phyloP scores from a whole-genome alignment of 2,113 vertebrate genomes.

The Natator depressus region DNA sequence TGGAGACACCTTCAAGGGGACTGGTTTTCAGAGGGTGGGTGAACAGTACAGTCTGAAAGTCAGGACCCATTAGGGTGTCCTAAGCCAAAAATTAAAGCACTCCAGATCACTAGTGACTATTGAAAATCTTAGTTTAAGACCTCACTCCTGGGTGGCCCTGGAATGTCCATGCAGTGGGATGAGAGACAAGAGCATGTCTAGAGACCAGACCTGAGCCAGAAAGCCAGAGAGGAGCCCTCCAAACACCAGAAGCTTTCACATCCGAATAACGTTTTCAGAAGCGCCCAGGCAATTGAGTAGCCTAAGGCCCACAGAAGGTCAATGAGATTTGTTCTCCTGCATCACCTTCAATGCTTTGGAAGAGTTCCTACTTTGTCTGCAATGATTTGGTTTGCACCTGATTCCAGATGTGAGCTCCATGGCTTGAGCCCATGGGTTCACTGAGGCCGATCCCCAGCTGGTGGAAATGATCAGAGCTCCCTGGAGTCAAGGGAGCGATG shows the following conservation, averaged over 20 bases:
- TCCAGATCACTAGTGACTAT: neutral
- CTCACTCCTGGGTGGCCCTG: accelerated
- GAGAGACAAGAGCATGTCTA: no score
- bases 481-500: neutral
- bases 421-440: neutral
- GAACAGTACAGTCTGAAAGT: neutral
- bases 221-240: neutral
- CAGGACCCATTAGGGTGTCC: accelerated
- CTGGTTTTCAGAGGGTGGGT: neutral
- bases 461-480: neutral
- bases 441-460: accelerated
- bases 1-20: neutral
- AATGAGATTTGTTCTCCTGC: neutral
- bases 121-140: neutral
- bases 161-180: neutral
- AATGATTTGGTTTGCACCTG: neutral
- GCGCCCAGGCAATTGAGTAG: accelerated
- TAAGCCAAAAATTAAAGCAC: neutral
- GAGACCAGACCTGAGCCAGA: neutral
- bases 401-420: accelerated
- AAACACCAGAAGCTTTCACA: neutral
- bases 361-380: neutral
- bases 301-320: accelerated
- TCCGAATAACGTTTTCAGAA: neutral
- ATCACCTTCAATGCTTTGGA: neutral